Evolutionary conservation across 1,140 invertebrate genomes (phyloP).

Genomic region (Brachystomella parvula): DNA sequence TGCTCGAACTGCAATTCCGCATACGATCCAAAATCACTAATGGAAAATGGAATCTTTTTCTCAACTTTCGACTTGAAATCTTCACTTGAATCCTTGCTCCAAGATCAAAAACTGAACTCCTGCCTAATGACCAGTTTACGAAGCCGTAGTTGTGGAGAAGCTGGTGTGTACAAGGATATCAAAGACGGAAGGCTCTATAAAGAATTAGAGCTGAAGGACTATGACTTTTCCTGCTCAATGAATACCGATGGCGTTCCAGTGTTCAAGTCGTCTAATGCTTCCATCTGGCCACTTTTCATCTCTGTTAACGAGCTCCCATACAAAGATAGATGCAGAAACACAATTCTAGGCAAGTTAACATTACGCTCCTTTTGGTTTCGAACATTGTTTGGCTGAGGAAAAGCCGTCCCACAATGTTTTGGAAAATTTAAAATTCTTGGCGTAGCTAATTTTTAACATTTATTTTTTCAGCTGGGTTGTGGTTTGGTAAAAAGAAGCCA

Average conservation of each 20-base stretch:
- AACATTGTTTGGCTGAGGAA: too few species aligned
- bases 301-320: slow-evolving; percentile 41
- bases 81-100: background rate
- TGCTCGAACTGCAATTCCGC: too few species aligned
- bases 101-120: background rate
- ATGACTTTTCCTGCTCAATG: slow-evolving; percentile 14
- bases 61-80: background rate
- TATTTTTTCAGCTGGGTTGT: slow-evolving; percentile 35
- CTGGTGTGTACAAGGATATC: background rate
- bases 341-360: too few species aligned
- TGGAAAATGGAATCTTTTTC: slow-evolving; percentile 14
- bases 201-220: background rate
- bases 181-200: slow-evolving; percentile 10
- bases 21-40: too few species aligned
- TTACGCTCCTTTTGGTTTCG: too few species aligned
- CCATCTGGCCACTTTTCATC: slow-evolving; percentile 41
- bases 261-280: slow-evolving; percentile 41
- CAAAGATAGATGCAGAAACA: slow-evolving; percentile 9
- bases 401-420: too few species aligned
- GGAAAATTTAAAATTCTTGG: too few species aligned
- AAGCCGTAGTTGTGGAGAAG: background rate
- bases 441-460: too few species aligned
- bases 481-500: slow-evolving; percentile 26
- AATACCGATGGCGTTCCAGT: slow-evolving; percentile 41
- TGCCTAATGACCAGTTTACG: background rate